Evolutionary conservation across 35 echinoderm and acorn worm genomes (phyloP).

Genomic region (Nesometra sesokonis): DNA sequence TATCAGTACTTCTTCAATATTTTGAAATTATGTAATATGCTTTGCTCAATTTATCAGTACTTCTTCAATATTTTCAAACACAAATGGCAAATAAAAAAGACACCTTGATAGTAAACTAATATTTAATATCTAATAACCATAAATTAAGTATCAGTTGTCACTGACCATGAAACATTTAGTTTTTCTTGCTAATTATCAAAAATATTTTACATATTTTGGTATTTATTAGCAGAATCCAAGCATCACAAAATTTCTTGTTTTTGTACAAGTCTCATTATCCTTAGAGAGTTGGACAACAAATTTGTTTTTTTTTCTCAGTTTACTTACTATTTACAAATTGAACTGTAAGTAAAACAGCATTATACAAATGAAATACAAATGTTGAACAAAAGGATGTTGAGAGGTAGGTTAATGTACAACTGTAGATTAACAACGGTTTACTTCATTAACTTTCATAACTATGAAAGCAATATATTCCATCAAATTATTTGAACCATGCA

Average conservation of each 20-base stretch:
- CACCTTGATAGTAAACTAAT: too few species aligned
- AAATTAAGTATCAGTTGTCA: too few species aligned
- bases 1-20: too few species aligned
- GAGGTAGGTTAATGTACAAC: not conserved
- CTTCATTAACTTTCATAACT: not conserved
- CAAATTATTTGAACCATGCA: not conserved
- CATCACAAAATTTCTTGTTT: not conserved
- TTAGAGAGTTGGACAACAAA: not conserved
- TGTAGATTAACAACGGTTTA: not conserved
- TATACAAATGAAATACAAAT: not conserved
- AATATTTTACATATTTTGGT: not conserved
- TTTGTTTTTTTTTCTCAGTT: not conserved
- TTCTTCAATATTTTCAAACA: too few species aligned
- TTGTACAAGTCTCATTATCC: not conserved
- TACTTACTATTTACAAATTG: not conserved
- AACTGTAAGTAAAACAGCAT: not conserved
- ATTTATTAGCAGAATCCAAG: not conserved
- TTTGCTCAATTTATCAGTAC: too few species aligned
- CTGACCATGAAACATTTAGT: too few species aligned
- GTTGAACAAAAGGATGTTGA: not conserved
- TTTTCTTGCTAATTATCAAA: too few species aligned
- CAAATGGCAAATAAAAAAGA: too few species aligned
- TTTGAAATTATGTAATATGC: too few species aligned
- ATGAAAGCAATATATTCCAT: not conserved
- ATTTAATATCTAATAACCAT: too few species aligned